A percentile compares a stretch with the other conserved stretches of the same genome.
Evolutionary conservation across 1,140 invertebrate genomes (phyloP).

Genomic region (Drosophila grimshawi): DNA sequence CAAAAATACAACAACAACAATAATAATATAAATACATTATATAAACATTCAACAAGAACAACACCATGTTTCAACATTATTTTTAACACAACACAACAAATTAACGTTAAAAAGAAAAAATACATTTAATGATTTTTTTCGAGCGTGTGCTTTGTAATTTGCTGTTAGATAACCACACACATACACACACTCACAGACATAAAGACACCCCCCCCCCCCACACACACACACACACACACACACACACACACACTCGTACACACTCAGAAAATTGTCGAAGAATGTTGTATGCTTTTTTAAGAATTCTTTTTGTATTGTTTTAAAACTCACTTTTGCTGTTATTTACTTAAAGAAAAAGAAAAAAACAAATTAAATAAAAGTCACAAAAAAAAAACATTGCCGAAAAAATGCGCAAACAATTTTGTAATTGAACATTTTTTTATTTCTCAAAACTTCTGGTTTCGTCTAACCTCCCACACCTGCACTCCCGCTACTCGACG

Average conservation of each 20-base stretch:
- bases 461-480: slow-evolving; percentile 5
- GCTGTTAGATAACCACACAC: slow-evolving; percentile 8
- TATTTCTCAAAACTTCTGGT: neutral
- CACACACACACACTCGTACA: slow-evolving; percentile 2
- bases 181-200: slow-evolving; percentile 20
- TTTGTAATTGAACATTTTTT: slow-evolving; percentile 14
- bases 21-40: slow-evolving; percentile 56
- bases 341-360: slow-evolving; percentile 18
- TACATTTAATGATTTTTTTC: slow-evolving; percentile 19
- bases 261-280: neutral
- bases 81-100: slow-evolving; percentile 40
- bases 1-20: slow-evolving; percentile 53
- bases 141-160: slow-evolving; percentile 47
- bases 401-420: slow-evolving; percentile 47
- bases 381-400: neutral
- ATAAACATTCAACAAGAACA: slow-evolving; percentile 44
- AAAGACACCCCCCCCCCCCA: slow-evolving; percentile 7
- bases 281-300: slow-evolving; percentile 14
- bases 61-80: slow-evolving; percentile 52
- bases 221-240: slow-evolving; percentile 8
- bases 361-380: too few species aligned
- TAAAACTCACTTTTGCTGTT: slow-evolving; percentile 26
- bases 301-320: slow-evolving; percentile 16
- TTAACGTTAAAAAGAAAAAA: slow-evolving; percentile 16
- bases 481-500: neutral